phyloP scores from a whole-genome alignment of 2,113 vertebrate genomes.

The Albula goreensis region DNA sequence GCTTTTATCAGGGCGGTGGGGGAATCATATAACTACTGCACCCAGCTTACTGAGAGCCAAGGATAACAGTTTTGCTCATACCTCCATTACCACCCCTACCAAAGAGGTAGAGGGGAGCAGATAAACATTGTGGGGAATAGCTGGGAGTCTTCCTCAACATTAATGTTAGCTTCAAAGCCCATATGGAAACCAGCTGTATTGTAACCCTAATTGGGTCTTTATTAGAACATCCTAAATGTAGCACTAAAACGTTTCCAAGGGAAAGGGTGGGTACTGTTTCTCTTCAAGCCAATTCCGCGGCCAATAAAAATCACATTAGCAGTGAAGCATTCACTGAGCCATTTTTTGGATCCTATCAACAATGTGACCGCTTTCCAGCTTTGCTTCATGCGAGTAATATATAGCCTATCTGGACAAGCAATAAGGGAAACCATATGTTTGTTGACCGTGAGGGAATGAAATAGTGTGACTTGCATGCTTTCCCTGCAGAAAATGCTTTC shows the following conservation, averaged over 20 bases:
- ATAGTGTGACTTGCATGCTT: conserved; percentile 10
- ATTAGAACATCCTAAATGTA: conserved; percentile 49
- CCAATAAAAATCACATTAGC: conserved; percentile 55
- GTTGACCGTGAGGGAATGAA: conserved; percentile 20
- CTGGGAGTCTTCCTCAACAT: not conserved
- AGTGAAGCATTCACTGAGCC: conserved; percentile 51
- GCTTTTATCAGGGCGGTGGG: too few species aligned
- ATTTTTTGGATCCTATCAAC: conserved; percentile 48
- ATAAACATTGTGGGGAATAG: not conserved
- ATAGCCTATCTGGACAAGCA: conserved; percentile 36
- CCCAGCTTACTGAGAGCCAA: not conserved
- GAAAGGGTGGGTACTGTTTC: conserved; percentile 43
- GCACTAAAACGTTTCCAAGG: conserved; percentile 45
- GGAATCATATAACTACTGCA: not conserved
- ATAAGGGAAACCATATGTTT: conserved; percentile 51
- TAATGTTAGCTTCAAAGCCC: conserved; percentile 35
- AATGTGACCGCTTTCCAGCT: conserved; percentile 46
- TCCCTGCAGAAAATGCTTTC: not conserved
- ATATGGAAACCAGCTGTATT: conserved; percentile 49
- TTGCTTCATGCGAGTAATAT: conserved; percentile 47
- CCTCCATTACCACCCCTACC: too few species aligned
- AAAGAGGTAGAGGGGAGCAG: not conserved
- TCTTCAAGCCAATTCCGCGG: conserved; percentile 49
- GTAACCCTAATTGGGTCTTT: conserved; percentile 50
- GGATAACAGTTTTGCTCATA: too few species aligned